Evolutionary conservation across 2,797 vertebrate species (phyloP), one percentile per base, ranked within the genome.

Genomic region (Spinibarbus caldwelli): DNA sequence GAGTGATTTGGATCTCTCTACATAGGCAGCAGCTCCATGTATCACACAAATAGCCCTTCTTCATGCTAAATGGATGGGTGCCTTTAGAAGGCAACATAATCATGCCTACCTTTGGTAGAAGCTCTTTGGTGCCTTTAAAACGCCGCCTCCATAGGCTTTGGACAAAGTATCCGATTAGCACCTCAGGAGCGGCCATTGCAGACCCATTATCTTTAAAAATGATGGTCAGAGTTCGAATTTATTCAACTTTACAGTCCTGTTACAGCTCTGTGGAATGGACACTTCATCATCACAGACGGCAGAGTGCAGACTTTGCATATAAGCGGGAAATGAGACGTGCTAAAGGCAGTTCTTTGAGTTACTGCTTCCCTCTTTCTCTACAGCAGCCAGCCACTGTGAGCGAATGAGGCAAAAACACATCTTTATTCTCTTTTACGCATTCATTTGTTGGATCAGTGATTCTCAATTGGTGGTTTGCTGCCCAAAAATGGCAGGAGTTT

Each of bases 241-340:
- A 64, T 64, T 67, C 29, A 67, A 0, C 34, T 31, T 71, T 34
- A 62, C 67, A 43, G 45, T 71, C 34, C 17, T 15, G 75, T 59
- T 45, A 21, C n/a, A 36, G 64, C 34, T 52, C 54, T 54, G 34
- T 66, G 78, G 70, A 52, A 45, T 11, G 34, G 26, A 62, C 66
- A 8, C 2, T 43, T 67, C 45, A 49, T 49, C 47, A 49, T 57
- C 54, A 71, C 36, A 36, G 38, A 64, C 29, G 5, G 26, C 54
- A 26, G 79, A 67, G 85, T 29, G 68, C 78, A 80, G 57, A 85
- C 59, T 75, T 66, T 54, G 68, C 78, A 80, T 80, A 66, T 66
- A 31, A 68, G 70, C 3, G 21, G 70, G 70, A 64, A 85, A 85
- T 85, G 70, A 66, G 70, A n/a, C 57, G 45, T 80, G 59, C 41